phyloP scores from a whole-genome alignment of 2,888 invertebrate species.

The Amphipoea oculea region DNA sequence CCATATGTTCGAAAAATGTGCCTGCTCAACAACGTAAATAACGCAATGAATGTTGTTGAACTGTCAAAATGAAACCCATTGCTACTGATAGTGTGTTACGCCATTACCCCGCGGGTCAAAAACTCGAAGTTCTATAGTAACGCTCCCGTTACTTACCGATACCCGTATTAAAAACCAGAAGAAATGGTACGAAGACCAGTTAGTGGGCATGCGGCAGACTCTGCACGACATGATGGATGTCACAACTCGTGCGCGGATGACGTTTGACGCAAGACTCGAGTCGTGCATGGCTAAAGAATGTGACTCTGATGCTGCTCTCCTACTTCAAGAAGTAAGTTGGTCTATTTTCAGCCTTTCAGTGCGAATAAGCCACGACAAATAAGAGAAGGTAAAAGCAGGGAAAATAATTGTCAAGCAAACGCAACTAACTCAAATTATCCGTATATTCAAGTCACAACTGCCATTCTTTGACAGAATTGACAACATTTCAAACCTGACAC shows the following conservation, averaged over 20 bases:
- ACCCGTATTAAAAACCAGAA: slow-evolving; percentile 46
- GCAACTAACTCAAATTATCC: background rate
- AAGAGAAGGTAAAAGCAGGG: background rate
- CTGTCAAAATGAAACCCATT: too few species aligned
- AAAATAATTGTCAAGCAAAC: background rate
- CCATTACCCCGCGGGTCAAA: too few species aligned
- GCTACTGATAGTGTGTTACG: too few species aligned
- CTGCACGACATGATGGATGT: slow-evolving; percentile 75
- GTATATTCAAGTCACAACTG: background rate
- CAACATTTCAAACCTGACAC: too few species aligned
- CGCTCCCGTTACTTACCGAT: slow-evolving; percentile 18
- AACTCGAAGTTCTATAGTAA: background rate
- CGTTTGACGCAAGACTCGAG: slow-evolving; percentile 76
- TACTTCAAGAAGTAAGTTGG: slow-evolving; percentile 80
- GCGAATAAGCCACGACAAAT: background rate
- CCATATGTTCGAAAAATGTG: too few species aligned
- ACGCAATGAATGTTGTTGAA: too few species aligned
- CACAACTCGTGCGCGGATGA: slow-evolving; percentile 75
- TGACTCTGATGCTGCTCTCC: slow-evolving; percentile 75
- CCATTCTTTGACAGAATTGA: too few species aligned
- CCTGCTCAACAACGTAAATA: too few species aligned
- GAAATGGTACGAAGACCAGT: slow-evolving; percentile 69
- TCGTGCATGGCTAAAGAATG: slow-evolving; percentile 71
- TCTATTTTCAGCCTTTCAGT: background rate
- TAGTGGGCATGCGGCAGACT: slow-evolving; percentile 72